A percentile compares a stretch with the other conserved stretches of the same genome.
phyloP scores from a whole-genome alignment of 1,140 invertebrate genomes.

The Mya arenaria region DNA sequence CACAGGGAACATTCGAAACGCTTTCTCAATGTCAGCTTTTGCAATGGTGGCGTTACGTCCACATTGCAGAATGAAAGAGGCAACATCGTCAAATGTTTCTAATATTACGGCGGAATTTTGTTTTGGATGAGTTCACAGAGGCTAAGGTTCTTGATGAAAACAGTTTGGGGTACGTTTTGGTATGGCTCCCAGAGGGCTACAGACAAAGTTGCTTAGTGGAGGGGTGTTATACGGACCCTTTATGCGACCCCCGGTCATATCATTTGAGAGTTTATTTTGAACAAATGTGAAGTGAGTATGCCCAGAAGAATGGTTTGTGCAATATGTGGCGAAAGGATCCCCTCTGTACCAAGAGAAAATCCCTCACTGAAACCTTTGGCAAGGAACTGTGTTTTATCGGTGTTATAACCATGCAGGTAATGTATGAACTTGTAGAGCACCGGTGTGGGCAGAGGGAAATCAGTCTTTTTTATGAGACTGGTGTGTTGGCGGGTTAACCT shows the following conservation, averaged over 20 bases:
- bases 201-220: neutral
- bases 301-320: neutral
- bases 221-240: neutral
- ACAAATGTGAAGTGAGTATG: neutral
- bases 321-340: neutral
- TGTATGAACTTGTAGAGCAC: neutral
- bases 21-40: slow-evolving; percentile 52
- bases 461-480: neutral
- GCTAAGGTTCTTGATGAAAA: neutral
- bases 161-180: neutral
- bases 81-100: slow-evolving; percentile 23
- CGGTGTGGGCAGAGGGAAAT: neutral
- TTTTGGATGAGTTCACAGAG: neutral
- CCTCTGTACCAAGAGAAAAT: neutral
- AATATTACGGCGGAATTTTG: slow-evolving; percentile 2
- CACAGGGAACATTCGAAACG: slow-evolving; percentile 34
- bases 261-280: neutral
- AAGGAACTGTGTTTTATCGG: neutral
- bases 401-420: neutral
- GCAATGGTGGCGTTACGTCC: slow-evolving; percentile 26
- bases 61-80: neutral
- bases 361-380: neutral
- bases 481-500: neutral
- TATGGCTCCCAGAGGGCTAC: neutral
- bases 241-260: neutral